phyloP scores from a whole-genome alignment of 2,113 vertebrate genomes.

The Paracanthobrama guichenoti region DNA sequence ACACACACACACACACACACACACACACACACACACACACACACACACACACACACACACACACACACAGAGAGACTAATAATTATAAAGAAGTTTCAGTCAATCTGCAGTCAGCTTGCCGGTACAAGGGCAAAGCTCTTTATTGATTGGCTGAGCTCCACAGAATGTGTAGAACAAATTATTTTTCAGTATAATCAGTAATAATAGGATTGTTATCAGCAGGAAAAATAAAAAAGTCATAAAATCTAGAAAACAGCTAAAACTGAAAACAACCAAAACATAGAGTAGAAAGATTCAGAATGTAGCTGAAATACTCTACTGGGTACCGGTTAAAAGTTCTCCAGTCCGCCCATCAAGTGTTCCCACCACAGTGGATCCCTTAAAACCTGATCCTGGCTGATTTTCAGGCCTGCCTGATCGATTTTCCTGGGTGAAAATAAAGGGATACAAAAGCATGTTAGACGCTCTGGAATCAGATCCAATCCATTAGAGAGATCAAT shows the following conservation, averaged over 20 bases:
- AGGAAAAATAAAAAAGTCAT: neutral
- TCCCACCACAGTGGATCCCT: constrained; percentile 72
- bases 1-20: no score
- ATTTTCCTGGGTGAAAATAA: constrained; percentile 87
- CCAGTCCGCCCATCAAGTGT: neutral
- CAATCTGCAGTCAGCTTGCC: neutral
- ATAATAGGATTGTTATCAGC: neutral
- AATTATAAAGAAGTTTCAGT: neutral
- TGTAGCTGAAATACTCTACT: neutral
- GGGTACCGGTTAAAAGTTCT: constrained; percentile 31
- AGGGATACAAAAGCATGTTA: constrained; percentile 84
- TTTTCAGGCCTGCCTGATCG: constrained; percentile 88
- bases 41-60: no score
- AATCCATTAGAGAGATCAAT: constrained; percentile 96
- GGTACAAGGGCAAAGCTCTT: no score
- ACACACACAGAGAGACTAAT: neutral
- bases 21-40: no score
- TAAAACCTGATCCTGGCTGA: constrained; percentile 84
- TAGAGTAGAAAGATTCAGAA: neutral
- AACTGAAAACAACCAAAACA: neutral
- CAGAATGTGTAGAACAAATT: neutral
- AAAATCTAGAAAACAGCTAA: neutral
- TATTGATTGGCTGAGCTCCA: neutral
- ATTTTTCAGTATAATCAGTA: neutral
- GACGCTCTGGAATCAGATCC: constrained; percentile 92